Conservation (phyloP, 2,113 vertebrate genomes). For the Seriola aureovittata region DNA sequence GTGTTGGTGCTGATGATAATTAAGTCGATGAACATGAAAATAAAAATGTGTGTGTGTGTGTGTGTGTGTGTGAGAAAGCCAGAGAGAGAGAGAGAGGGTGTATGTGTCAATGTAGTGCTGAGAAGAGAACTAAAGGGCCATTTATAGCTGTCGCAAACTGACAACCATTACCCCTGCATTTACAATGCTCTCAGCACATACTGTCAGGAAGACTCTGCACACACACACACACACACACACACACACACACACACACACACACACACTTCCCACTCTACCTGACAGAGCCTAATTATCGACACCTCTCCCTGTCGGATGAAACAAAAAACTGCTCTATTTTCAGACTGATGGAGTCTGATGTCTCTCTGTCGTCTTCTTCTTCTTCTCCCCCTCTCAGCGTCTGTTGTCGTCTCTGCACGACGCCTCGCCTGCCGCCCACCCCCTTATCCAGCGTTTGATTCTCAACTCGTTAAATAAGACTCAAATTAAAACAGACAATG, state of each 20-base stretch:
- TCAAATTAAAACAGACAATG: slow-evolving; percentile 88
- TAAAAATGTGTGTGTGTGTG: slow-evolving; percentile 38
- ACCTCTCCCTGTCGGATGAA: slow-evolving; percentile 90
- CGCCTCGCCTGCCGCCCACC: slow-evolving; percentile 65
- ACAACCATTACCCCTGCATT: slow-evolving; percentile 97
- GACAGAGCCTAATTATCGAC: slow-evolving; percentile 98
- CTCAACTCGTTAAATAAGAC: slow-evolving; percentile 85
- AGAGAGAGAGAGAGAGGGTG: slow-evolving; percentile 12
- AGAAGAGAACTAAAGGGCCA: slow-evolving; percentile 93
- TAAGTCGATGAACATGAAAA: slow-evolving; percentile 67
- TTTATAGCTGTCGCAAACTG: slow-evolving; percentile 97
- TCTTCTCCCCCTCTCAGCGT: slow-evolving; percentile 74
- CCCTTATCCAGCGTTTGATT: slow-evolving; percentile 79
- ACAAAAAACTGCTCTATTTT: slow-evolving; percentile 87
- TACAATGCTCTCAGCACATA: slow-evolving; percentile 94
- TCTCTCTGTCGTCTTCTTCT: slow-evolving; percentile 74
- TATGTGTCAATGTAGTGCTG: slow-evolving; percentile 66
- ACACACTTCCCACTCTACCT: slow-evolving; percentile 65
- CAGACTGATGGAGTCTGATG: slow-evolving; percentile 85
- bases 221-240: slow-evolving; percentile 24
- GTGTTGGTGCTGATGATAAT: slow-evolving; percentile 62
- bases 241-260: slow-evolving; percentile 33
- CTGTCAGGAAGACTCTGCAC: slow-evolving; percentile 88
- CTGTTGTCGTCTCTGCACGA: slow-evolving; percentile 78
- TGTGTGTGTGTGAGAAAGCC: background rate